These are phyloP conservation scores for Junonia oenone DNA, from an alignment of 2,888 invertebrate genomes.

Conservation along the genomic window DNA sequence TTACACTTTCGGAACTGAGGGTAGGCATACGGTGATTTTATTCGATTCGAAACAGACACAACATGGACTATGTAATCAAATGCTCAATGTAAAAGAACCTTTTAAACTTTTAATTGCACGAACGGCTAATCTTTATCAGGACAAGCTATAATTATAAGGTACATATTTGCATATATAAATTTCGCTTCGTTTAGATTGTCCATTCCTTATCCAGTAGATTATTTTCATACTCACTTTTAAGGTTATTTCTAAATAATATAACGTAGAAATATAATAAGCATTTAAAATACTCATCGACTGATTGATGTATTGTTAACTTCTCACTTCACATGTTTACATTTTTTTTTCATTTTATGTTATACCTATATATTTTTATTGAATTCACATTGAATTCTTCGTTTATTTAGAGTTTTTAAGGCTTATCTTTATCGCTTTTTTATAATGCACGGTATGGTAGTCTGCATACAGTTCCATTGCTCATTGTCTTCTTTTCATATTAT, in stretches of 20 bases:
- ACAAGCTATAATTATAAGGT: conserved; percentile 35
- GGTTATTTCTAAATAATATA: conserved; percentile 42
- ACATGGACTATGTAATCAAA: conserved; percentile 36
- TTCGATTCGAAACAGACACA: not conserved
- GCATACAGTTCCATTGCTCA: conserved; percentile 54
- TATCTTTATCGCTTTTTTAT: conserved; percentile 35
- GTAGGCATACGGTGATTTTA: conserved; percentile 27
- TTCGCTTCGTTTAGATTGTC: conserved; percentile 46
- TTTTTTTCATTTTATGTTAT: conserved; percentile 28
- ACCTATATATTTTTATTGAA: conserved; percentile 36
- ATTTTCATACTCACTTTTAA: conserved; percentile 48
- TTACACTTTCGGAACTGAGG: conserved; percentile 18
- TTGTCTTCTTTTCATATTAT: conserved; percentile 33
- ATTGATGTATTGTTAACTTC: conserved; percentile 48
- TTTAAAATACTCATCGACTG: conserved; percentile 57
- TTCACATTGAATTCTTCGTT: conserved; percentile 50
- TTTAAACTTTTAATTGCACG: conserved; percentile 73
- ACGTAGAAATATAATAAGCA: conserved; percentile 51
- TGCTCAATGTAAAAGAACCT: conserved; percentile 57
- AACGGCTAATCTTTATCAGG: conserved; percentile 39
- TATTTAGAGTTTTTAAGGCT: conserved; percentile 33
- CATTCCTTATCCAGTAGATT: conserved; percentile 67
- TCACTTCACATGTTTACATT: conserved; percentile 41
- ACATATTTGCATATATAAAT: conserved; percentile 38
- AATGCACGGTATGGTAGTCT: conserved; percentile 55